Conservation (phyloP, 2,113 vertebrate species). For the Lepus timidus region DNA sequence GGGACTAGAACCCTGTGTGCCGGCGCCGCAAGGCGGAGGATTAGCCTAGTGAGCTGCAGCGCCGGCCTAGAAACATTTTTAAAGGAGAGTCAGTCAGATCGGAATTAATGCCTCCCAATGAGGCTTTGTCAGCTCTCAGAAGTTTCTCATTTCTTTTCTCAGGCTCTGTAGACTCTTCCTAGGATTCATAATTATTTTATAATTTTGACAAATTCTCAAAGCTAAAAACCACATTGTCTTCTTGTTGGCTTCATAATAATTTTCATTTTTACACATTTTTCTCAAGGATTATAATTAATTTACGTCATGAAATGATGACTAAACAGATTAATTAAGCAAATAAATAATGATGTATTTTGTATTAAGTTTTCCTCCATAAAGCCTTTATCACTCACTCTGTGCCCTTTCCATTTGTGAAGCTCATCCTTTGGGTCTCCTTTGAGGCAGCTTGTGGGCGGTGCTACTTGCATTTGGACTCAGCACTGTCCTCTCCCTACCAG, state of each 20-base stretch:
- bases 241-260: background rate
- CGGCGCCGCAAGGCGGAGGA: no score
- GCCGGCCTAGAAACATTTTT: background rate
- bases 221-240: background rate
- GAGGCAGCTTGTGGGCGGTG: background rate
- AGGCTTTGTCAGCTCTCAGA: background rate
- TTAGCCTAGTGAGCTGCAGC: no score
- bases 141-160: background rate
- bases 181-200: background rate
- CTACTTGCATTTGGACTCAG: background rate
- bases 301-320: background rate
- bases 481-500: background rate
- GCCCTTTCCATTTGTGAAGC: background rate
- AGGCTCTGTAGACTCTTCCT: background rate
- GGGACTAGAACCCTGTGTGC: no score
- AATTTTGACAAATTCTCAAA: background rate
- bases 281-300: background rate
- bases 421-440: background rate
- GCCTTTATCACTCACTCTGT: background rate
- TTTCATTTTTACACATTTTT: slow-evolving; percentile 38
- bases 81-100: background rate
- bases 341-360: background rate
- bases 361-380: background rate
- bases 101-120: background rate
- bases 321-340: background rate